A percentile compares a stretch with the other conserved stretches of the same genome.
phyloP scores from a whole-genome alignment of 2,888 invertebrate species.

The Polydrusus pterygomalis region DNA sequence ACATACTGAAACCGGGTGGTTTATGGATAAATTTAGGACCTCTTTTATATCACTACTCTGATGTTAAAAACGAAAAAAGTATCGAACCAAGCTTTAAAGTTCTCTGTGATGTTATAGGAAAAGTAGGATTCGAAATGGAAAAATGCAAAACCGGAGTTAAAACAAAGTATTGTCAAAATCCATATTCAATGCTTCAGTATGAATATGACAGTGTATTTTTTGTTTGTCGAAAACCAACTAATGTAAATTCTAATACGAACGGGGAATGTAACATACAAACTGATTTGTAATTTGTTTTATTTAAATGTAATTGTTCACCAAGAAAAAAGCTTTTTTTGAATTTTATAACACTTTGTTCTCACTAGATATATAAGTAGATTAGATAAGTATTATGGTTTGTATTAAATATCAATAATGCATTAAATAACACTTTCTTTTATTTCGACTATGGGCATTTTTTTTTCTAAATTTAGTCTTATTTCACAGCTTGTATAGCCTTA shows the following conservation, averaged over 20 bases:
- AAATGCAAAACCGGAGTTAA: conserved; percentile 86
- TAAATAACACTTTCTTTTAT: background rate
- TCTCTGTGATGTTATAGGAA: conserved; percentile 81
- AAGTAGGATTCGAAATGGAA: conserved; percentile 87
- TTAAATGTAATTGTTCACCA: background rate
- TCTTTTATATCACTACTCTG: conserved; percentile 92
- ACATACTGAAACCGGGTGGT: conserved; percentile 92
- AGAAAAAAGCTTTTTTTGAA: conserved; percentile 4
- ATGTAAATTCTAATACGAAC: conserved; percentile 15
- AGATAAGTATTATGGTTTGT: conserved; percentile 9
- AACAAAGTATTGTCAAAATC: conserved; percentile 94
- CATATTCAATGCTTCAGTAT: conserved; percentile 93
- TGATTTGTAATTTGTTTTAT: conserved; percentile 25
- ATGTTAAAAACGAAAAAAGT: conserved; percentile 89
- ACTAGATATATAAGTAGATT: conserved; percentile 14
- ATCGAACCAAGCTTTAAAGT: conserved; percentile 92
- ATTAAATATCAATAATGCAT: background rate
- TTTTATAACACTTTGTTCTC: conserved; percentile 6
- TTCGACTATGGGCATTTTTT: background rate
- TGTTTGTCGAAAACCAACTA: conserved; percentile 87
- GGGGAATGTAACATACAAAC: background rate
- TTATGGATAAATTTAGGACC: conserved; percentile 95
- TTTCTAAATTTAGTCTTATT: too few relatives aligned
- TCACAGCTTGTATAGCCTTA: too few relatives aligned
- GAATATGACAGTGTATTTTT: conserved; percentile 95